Base-by-base conservation (phyloP, 30 jellyfish, hydroid and myxozoan genomes). In the Rhopilema esculentum region DNA sequence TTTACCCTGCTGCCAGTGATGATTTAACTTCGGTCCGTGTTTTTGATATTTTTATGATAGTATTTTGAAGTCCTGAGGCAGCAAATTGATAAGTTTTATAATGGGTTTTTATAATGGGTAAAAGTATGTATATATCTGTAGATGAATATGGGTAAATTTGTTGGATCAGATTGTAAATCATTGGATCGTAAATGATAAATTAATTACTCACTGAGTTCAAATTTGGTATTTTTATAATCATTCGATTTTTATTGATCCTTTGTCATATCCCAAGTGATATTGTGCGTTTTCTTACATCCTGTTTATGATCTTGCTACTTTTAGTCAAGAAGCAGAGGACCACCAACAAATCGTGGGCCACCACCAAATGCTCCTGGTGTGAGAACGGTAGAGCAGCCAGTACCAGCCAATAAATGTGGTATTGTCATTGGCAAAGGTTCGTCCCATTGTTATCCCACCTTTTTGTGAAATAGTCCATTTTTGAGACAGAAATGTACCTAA, bases 371-470 rank as follows among this genome's bases (percentile, higher is more conserved):
- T 4, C 97, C 96, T 4, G 97, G 97, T 17, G 83, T 91, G 0
- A 72, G 82, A 74, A 77, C 96, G 16, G 93, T 91, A 2, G 96
- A 88, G 29, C 81, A 76, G 62, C 87, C 96, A 0, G 98, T 96
- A 29, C 95, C 98, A 18, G 95, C 99, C 32, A 92, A 96, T 68
- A 96, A 88, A 89, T 92, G 98, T 87, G 99, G 99, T 1, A 70
- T 96, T 24, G 97, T 96, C 50, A 96, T 96, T 68, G 99, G 99
- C 64, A 96, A 92, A 92, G 99, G 99, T 92, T 75, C 6, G 83
- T 29, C 27, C 18, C n/a, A 12, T 31, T 28, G 18, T 61, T 23
- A 15, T 8, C 20, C 29, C 0, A 26, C 17, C 0, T 21, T 32
- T 80, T 18, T 15, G 16, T n/a, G n/a, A n/a, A n/a, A n/a, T n/a